Evolutionary conservation across 2,797 vertebrate species (phyloP), one percentile per base, ranked within the genome.

Genomic region (Saxicola maurus): DNA sequence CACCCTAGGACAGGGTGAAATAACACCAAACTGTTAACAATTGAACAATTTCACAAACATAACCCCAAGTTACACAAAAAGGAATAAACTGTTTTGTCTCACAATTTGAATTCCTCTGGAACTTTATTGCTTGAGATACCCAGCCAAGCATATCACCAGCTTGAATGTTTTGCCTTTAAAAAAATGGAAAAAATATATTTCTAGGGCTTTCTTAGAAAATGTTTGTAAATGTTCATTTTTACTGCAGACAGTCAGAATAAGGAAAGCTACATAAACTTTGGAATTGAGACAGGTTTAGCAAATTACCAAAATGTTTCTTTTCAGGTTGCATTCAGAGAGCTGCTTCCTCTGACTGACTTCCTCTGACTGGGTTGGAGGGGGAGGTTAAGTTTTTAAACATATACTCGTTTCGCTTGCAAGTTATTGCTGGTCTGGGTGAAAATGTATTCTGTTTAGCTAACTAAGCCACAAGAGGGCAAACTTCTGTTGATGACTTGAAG

Each of bases 381-480:
- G 12, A 33, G 6, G 16, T 67, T 45, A 15, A 13, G 7, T 38
- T 82, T 74, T 56, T 13, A 17, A 17, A 20, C 9, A 13, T 21
- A 5, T 2, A 9, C 10, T 31, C 9, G 3, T 64, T 87, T 80
- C 9, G 43, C 38, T n/a, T 65, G 46, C 2, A 28, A 25, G 2
- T 71, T 38, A 20, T 67, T 74, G 6, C 53, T 76, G 25, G 7
- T 82, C 10, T 85, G 46, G 28, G 9, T 78, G 35, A 71, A 73
- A 72, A 68, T 68, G 31, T 42, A 0, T 76, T 45, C 33, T 92
- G 59, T 68, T 25, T n/a, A 51, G 38, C 49, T 56, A 43, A 61
- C 18, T 48, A 24, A 93, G 40, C 92, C 95, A 95, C 93, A 72
- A 93, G 95, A 89, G 95, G 95, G 92, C 95, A 92, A 85, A 79